Conservation (phyloP, 2,888 invertebrate genomes). For the Lepas anatifera region DNA sequence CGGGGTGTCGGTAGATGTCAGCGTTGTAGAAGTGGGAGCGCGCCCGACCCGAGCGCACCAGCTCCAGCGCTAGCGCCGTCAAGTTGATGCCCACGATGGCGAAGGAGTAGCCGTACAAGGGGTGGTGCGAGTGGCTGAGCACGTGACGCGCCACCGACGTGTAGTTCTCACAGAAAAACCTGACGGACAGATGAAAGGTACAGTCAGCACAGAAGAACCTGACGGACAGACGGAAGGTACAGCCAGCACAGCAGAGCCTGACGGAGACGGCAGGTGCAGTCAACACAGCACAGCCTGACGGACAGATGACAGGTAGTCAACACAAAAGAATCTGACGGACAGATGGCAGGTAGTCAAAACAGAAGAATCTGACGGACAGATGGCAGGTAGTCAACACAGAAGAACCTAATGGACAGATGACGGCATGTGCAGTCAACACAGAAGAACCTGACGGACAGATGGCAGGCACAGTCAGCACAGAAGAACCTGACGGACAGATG, state of each 20-base stretch:
- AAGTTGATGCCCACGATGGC: conserved; percentile 73
- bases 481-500: conserved; percentile 42
- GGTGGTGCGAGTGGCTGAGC: conserved; percentile 76
- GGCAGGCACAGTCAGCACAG: conserved; percentile 49
- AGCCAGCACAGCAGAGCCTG: conserved; percentile 68
- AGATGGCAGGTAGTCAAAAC: too few relatives aligned
- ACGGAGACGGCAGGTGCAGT: too few relatives aligned
- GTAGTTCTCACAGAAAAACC: conserved; percentile 64
- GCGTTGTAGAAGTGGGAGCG: conserved; percentile 86
- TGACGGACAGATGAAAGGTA: conserved; percentile 25
- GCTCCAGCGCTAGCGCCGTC: conserved; percentile 73
- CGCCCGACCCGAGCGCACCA: conserved; percentile 66
- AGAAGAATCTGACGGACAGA: too few relatives aligned
- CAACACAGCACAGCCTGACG: too few relatives aligned
- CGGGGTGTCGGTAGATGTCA: conserved; percentile 37
- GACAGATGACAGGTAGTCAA: too few relatives aligned
- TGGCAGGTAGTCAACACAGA: too few relatives aligned
- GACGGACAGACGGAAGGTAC: conserved; percentile 14
- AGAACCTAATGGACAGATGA: too few relatives aligned
- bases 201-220: conserved; percentile 62
- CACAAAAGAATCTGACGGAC: too few relatives aligned
- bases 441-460: conserved; percentile 32
- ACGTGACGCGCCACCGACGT: conserved; percentile 66
- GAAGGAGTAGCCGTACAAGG: conserved; percentile 57
- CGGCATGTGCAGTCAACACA: too few relatives aligned